These are phyloP conservation scores for Agriotes lineatus DNA, from an alignment of 2,888 invertebrate genomes.

Conservation along the genomic window DNA sequence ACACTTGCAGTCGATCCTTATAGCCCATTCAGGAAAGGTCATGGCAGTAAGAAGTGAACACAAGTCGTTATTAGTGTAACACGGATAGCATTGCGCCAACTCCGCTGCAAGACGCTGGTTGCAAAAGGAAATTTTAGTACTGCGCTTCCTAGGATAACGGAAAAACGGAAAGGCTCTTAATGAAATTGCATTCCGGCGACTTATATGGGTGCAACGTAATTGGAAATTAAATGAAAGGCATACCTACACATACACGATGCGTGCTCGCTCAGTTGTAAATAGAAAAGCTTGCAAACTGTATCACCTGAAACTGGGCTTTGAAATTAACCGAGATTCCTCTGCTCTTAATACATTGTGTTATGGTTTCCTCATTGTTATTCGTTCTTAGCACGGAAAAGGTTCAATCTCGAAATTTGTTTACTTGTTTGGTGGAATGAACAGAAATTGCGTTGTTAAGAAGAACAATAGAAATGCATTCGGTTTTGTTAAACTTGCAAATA, in stretches of 20 bases:
- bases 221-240: slow-evolving; percentile 43
- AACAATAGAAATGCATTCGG: too few species aligned
- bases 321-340: not conserved
- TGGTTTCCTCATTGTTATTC: too few species aligned
- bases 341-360: too few species aligned
- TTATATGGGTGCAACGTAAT: slow-evolving; percentile 40
- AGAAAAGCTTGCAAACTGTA: not conserved
- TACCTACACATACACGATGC: slow-evolving; percentile 16
- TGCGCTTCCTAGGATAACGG: slow-evolving; percentile 39
- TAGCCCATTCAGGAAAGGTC: not conserved
- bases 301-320: not conserved
- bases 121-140: slow-evolving; percentile 38
- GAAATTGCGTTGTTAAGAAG: too few species aligned
- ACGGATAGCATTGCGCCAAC: slow-evolving; percentile 21
- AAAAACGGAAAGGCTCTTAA: slow-evolving; percentile 38
- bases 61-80: slow-evolving; percentile 30
- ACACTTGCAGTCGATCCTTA: not conserved
- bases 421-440: too few species aligned
- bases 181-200: slow-evolving; percentile 40
- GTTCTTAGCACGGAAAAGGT: too few species aligned
- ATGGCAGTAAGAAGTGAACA: not conserved
- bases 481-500: too few species aligned
- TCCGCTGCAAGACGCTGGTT: slow-evolving; percentile 27
- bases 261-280: slow-evolving; percentile 3
- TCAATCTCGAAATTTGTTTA: too few species aligned